These are phyloP conservation scores for Puma concolor DNA, from an alignment of 2,113 vertebrate genomes.

Conservation along the genomic window DNA sequence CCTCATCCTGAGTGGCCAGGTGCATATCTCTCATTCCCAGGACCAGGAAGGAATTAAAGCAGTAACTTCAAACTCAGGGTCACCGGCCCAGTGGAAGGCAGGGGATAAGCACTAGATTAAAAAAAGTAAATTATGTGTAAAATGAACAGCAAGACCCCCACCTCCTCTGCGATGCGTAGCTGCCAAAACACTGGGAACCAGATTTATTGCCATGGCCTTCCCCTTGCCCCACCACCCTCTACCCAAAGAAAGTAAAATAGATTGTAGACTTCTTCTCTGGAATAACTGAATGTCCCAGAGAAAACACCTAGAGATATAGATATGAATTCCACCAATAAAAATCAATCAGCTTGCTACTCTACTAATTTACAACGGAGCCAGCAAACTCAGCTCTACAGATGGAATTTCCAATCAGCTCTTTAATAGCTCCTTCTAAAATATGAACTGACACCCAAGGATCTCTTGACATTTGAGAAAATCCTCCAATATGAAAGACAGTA, in stretches of 20 bases:
- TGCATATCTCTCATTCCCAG: background rate
- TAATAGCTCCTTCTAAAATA: conserved; percentile 12
- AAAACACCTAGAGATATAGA: background rate
- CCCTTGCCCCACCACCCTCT: background rate
- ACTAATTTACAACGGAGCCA: background rate
- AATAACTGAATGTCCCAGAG: background rate
- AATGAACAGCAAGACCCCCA: background rate
- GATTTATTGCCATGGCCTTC: background rate
- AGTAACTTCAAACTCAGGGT: background rate
- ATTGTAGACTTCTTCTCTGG: background rate
- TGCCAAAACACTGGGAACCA: background rate
- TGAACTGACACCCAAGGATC: background rate
- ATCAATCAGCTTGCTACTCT: background rate
- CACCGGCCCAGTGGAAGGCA: background rate
- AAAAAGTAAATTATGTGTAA: background rate
- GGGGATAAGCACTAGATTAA: background rate
- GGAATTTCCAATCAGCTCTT: background rate
- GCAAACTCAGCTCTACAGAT: background rate
- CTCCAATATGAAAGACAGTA: background rate
- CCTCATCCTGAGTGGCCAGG: background rate
- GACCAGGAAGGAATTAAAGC: background rate
- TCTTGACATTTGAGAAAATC: conserved; percentile 26
- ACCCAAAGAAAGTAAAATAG: background rate
- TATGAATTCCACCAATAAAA: conserved; percentile 14
- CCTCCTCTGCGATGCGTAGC: background rate